Evolutionary conservation across 1,140 invertebrate genomes (phyloP).

Genomic region (Drosophila lacteicornis): DNA sequence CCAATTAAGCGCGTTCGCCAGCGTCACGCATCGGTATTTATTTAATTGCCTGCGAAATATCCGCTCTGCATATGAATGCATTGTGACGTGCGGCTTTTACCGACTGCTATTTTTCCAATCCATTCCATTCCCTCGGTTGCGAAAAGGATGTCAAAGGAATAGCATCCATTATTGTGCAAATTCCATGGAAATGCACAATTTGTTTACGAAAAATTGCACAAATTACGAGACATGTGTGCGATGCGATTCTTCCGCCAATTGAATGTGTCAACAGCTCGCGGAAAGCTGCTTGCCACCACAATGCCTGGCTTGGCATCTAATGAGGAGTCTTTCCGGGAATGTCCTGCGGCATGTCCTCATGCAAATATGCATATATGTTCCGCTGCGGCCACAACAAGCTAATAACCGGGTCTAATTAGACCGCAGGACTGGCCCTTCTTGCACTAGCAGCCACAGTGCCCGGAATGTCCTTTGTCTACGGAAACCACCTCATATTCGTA

Average conservation of each 20-base stretch:
- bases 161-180: not conserved
- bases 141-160: not conserved
- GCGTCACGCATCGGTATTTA: not conserved
- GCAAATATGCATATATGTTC: not conserved
- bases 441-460: not conserved
- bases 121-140: not conserved
- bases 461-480: not conserved
- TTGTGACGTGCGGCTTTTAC: not conserved
- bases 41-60: conserved; percentile 11
- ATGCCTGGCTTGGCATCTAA: too few relatives aligned
- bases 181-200: not conserved
- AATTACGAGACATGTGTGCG: not conserved
- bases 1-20: not conserved
- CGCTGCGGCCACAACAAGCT: conserved; percentile 1
- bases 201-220: not conserved
- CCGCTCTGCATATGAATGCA: not conserved
- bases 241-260: not conserved
- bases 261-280: not conserved
- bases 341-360: not conserved
- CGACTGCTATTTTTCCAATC: not conserved
- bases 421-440: conserved; percentile 4
- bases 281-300: too few relatives aligned
- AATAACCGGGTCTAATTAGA: conserved; percentile 8
- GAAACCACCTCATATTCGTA: not conserved
- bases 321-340: too few relatives aligned